Base-by-base conservation (phyloP, 1,140 invertebrate genomes). In the Hylaeus anthracinus region DNA sequence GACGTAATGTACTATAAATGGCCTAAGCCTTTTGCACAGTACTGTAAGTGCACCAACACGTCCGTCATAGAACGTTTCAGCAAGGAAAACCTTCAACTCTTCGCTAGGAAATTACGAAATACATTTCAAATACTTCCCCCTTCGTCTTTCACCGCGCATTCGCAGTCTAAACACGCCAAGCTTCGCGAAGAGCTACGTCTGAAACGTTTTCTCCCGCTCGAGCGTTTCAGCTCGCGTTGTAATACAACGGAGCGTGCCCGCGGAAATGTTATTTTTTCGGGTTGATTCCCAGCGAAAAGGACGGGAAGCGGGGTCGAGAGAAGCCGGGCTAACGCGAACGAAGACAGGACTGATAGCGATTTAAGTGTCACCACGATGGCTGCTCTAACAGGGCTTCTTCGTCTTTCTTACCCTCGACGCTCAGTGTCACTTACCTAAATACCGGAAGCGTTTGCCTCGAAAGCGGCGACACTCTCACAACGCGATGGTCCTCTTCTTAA, bases 401-500 rank as follows among this genome's bases (percentile, higher is more conserved):
- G 63, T 69, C 77, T 79, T 76, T 77, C 79, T 85, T 61, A 65
- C 66, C 43, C 14, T 55, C 39, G 63, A 15, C 15, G 65, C 67
- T 81, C 72, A 60, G 48, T 80, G 77, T 51, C 80, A 80, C 80
- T 78, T 81, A 86, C 85, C 84, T 89, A 89, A 90, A 89, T 89
- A 89, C 86, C 88, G 88, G 88, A 89, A 88, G 88, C 80, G 77
- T 67, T 89, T 89, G 80, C 67, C 84, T 88, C 5, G 67, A 79
- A 75, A 85, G 66, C 65, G 71, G 67, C 79, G 80, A 78, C 79
- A 82, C 81, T 74, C 77, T 83, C 72, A 39, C 71, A 53, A 9
- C 63, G 43, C 63, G 56, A 43, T 45, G 37, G 39, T 72, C 43
- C 72, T 81, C 73, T 61, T 72, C 77, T 84, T 77, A 77, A 86